Conservation (phyloP, 2,797 vertebrate species). For the Epinephelus coioides region DNA sequence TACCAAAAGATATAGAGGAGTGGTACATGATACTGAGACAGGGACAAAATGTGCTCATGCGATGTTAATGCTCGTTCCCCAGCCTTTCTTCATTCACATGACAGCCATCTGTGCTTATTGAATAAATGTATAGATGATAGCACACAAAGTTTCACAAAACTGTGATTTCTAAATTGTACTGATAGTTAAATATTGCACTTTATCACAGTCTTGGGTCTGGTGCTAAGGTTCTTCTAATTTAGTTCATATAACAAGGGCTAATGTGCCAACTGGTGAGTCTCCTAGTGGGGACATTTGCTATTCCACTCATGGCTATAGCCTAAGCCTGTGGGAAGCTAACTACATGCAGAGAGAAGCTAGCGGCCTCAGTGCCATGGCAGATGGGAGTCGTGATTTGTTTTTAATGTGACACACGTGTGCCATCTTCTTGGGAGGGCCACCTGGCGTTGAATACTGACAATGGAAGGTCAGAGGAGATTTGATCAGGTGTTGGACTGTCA, state of each 20-base stretch:
- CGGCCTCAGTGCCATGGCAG: constrained; percentile 58
- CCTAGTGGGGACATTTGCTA: constrained; percentile 53
- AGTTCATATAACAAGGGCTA: constrained; percentile 43
- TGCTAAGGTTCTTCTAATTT: constrained; percentile 39
- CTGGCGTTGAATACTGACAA: constrained; percentile 57
- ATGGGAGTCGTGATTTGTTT: constrained; percentile 78
- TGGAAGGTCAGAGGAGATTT: constrained; percentile 59
- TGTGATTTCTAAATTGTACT: too few species aligned
- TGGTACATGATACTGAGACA: neutral
- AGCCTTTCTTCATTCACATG: too few species aligned
- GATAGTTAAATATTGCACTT: neutral
- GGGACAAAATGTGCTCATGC: too few species aligned
- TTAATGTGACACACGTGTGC: constrained; percentile 69
- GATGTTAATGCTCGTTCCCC: too few species aligned
- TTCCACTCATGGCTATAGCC: constrained; percentile 65
- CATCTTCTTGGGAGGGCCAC: constrained; percentile 58
- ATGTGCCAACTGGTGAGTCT: constrained; percentile 57
- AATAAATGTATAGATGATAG: too few species aligned
- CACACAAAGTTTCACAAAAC: too few species aligned
- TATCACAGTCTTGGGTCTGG: neutral
- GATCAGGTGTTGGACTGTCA: constrained; percentile 37
- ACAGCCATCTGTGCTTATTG: too few species aligned
- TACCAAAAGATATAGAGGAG: neutral
- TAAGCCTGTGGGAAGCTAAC: constrained; percentile 63
- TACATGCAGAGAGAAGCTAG: constrained; percentile 62